phyloP scores from a whole-genome alignment of 1,140 invertebrate species.

The Drosophila ogumai region DNA sequence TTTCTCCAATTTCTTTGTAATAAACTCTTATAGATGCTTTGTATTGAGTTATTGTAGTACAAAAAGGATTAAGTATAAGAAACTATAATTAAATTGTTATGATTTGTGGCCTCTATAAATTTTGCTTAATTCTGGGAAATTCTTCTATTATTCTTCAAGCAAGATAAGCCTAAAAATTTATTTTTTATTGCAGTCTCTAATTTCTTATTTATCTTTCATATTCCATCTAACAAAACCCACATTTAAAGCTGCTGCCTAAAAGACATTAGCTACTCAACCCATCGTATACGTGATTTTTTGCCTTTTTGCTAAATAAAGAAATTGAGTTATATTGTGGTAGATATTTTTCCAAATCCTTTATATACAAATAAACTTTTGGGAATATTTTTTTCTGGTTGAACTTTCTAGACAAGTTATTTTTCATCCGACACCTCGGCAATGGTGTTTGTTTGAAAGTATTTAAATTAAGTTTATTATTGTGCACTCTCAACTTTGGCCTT shows the following conservation, averaged over 20 bases:
- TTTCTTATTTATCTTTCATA: neutral
- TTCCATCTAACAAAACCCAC: neutral
- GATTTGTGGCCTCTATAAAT: neutral
- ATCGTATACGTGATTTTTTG: constrained; percentile 9
- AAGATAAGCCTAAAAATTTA: neutral
- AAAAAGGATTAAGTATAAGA: too few relatives aligned
- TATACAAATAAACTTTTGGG: neutral
- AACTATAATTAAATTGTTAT: neutral
- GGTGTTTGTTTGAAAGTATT: constrained; percentile 8
- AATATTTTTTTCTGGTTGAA: neutral
- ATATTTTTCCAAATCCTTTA: neutral
- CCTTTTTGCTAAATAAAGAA: neutral
- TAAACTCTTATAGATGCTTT: accelerated
- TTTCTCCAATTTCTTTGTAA: too few relatives aligned
- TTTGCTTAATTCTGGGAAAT: neutral
- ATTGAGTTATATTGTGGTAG: neutral
- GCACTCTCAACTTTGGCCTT: constrained; percentile 4
- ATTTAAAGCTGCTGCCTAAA: neutral
- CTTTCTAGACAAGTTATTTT: constrained; percentile 1
- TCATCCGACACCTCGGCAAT: constrained; percentile 9
- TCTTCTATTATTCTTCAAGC: neutral
- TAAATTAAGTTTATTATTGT: constrained; percentile 13
- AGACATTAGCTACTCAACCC: neutral
- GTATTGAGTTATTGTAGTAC: neutral
- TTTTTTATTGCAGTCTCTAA: neutral